Base-by-base conservation (phyloP, 2,797 vertebrate genomes). In the Phoxinus dragarum region DNA sequence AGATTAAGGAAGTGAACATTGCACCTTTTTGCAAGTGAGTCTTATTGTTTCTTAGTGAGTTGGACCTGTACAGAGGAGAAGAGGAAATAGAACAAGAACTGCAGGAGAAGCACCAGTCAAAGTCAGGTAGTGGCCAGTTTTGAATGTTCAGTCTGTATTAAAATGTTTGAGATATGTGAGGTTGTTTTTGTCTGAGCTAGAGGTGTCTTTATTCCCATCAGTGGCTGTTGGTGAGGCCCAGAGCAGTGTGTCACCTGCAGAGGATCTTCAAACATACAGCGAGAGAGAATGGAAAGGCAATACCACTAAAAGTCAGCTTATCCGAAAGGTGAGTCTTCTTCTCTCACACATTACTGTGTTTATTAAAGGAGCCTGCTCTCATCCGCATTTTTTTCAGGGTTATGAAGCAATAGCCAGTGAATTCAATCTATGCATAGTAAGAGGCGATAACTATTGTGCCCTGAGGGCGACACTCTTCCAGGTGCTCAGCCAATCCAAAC, bases 361-460 rank as follows among this genome's bases (percentile, higher is more conserved):
- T 17, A 3, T 61, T 40, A 17, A 71, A 76, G 11, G 12, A 6
- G 7, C 17, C 47, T 49, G 14, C 36, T 69, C 6, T 23, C 27
- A 40, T 34, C 16, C 69, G 9, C 14, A 1, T 12, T 34, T 81
- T 61, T 66, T 76, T 82, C 80, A 91, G 90, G 90, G 90, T 9
- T 91, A 97, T 38, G 94, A 95, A 91, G 93, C 93, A 67, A 94
- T 97, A 83, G 93, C 94, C 85, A 92, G 90, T 86, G 94, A 88
- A 31, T 97, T 96, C 91, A 93, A 94, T 4, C 94, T 97, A 75
- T 91, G 96, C 88, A 94, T 94, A 86, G 96, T 97, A 66, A 93
- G 97, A 7, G 97, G 97, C 27, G 97, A 97, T 86, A 97, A 97
- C 64, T 97, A 97, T 75, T 97, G 97, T 88, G 96, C 96, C 6